Percentiles rank a stretch among this genome's conserved stretches.
phyloP scores from a whole-genome alignment of 1,140 invertebrate genomes.

The Formica selysi region DNA sequence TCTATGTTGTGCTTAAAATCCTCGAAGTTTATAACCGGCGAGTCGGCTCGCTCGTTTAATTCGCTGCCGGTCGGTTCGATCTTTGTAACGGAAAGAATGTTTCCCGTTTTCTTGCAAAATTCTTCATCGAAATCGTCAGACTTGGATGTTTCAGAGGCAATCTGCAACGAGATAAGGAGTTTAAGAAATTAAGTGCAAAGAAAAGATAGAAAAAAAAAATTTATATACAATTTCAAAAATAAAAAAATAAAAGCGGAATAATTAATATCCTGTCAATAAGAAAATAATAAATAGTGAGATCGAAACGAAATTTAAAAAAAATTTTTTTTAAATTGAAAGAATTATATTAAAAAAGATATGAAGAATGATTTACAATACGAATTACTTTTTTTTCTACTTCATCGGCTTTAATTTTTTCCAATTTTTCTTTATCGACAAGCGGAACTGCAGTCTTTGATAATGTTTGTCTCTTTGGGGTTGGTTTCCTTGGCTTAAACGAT shows the following conservation, averaged over 20 bases:
- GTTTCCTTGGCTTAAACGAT: slow-evolving; percentile 83
- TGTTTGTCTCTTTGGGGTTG: slow-evolving; percentile 83
- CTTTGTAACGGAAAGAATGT: slow-evolving; percentile 59
- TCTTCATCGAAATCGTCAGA: slow-evolving; percentile 70
- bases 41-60: slow-evolving; percentile 66
- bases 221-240: background rate
- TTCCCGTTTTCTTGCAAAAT: slow-evolving; percentile 65
- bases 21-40: slow-evolving; percentile 68
- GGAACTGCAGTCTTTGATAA: slow-evolving; percentile 77
- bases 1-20: slow-evolving; percentile 70
- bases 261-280: background rate
- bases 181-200: background rate
- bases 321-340: background rate
- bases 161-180: slow-evolving; percentile 50
- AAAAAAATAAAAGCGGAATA: background rate
- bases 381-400: slow-evolving; percentile 80
- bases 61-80: slow-evolving; percentile 65
- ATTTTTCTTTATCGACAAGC: slow-evolving; percentile 81
- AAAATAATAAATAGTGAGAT: background rate
- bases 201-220: background rate
- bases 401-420: slow-evolving; percentile 80
- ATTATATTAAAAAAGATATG: background rate
- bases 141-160: slow-evolving; percentile 66
- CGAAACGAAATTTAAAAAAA: background rate
- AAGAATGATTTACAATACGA: background rate